These are phyloP conservation scores for Cephus spinipes DNA, from an alignment of 2,888 invertebrate species.

Conservation along the genomic window DNA sequence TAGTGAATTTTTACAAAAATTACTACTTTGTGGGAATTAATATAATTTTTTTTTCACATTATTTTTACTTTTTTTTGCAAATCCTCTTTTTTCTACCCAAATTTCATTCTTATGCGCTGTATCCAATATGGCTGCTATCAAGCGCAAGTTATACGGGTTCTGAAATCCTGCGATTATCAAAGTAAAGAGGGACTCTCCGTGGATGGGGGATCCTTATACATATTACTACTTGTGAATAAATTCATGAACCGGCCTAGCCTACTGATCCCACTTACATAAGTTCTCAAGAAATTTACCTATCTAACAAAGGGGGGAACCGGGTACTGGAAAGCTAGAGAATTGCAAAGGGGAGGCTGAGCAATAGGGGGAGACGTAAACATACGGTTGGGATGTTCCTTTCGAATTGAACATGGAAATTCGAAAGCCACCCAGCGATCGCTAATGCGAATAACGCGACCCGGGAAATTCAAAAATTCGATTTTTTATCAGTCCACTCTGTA, in stretches of 20 bases:
- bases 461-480: neutral
- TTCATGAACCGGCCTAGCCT: constrained; percentile 20
- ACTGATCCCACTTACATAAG: constrained; percentile 20
- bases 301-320: constrained; percentile 4
- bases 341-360: neutral
- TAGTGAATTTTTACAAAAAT: too few relatives aligned
- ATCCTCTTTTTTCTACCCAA: neutral
- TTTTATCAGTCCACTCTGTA: neutral
- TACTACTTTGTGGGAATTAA: too few relatives aligned
- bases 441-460: neutral
- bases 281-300: constrained; percentile 20
- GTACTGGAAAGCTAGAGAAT: constrained; percentile 3
- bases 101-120: neutral
- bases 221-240: constrained; percentile 21
- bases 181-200: neutral
- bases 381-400: neutral
- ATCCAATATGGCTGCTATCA: neutral
- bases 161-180: neutral
- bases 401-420: neutral
- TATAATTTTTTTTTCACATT: neutral
- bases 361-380: neutral
- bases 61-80: neutral
- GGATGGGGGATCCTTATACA: constrained; percentile 2
- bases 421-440: neutral
- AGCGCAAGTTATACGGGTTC: neutral